phyloP scores from a whole-genome alignment of 1,140 invertebrate genomes.

The Saxidomus purpurata region DNA sequence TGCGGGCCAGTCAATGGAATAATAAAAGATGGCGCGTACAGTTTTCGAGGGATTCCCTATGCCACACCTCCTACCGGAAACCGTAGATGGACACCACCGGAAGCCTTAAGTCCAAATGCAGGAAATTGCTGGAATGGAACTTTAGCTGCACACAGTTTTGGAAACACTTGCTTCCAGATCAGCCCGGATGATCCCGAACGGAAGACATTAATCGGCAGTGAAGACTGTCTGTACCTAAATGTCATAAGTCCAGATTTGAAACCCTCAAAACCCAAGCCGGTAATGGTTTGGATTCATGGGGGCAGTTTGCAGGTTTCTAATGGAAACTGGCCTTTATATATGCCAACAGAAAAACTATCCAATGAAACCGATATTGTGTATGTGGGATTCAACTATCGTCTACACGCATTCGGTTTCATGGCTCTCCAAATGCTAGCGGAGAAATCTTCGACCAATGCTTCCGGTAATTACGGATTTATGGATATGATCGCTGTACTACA shows the following conservation, averaged over 20 bases:
- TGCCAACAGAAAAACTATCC: conserved; percentile 86
- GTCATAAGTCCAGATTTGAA: conserved; percentile 67
- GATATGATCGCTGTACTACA: conserved; percentile 70
- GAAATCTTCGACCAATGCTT: conserved; percentile 49
- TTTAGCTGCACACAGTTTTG: conserved; percentile 35
- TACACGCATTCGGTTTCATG: conserved; percentile 80
- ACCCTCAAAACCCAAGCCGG: conserved; percentile 85
- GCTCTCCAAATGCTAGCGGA: conserved; percentile 71
- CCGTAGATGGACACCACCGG: conserved; percentile 91
- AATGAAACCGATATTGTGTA: conserved; percentile 87
- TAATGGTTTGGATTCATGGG: conserved; percentile 93
- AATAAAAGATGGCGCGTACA: conserved; percentile 90
- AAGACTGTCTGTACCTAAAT: conserved; percentile 81
- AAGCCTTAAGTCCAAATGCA: conserved; percentile 81
- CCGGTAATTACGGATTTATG: conserved; percentile 77
- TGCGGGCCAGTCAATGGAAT: conserved; percentile 58
- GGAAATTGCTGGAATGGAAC: conserved; percentile 53
- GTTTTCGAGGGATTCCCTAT: conserved; percentile 95
- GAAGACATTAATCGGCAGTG: conserved; percentile 59
- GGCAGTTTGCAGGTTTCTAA: conserved; percentile 89
- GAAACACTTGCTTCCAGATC: conserved; percentile 63
- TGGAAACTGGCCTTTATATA: conserved; percentile 85
- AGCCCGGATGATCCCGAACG: conserved; percentile 22
- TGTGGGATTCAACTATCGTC: conserved; percentile 81
- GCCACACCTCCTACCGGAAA: conserved; percentile 90